Evolutionary conservation across 2,888 invertebrate genomes (phyloP).

Genomic region (Amiota communis): DNA sequence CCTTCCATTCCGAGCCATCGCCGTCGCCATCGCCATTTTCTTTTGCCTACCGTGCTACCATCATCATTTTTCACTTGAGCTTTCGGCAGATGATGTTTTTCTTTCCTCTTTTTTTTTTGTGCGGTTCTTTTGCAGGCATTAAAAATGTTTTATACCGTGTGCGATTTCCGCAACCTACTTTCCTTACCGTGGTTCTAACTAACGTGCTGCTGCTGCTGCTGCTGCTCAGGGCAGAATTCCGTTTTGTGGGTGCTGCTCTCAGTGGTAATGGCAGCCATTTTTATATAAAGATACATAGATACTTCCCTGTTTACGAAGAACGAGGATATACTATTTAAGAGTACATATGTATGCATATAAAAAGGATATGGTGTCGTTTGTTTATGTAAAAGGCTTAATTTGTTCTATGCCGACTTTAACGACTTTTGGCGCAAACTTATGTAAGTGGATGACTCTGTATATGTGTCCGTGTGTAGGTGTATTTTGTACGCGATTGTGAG

Average conservation of each 20-base stretch:
- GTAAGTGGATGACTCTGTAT: slow-evolving; percentile 6
- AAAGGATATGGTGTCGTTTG: slow-evolving; percentile 61
- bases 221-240: slow-evolving; percentile 24
- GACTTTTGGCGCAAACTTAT: slow-evolving; percentile 38
- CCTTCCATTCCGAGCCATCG: slow-evolving; percentile 41
- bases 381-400: slow-evolving; percentile 65
- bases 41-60: slow-evolving; percentile 37
- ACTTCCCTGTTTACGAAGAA: slow-evolving; percentile 44
- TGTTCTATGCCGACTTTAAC: slow-evolving; percentile 52
- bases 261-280: slow-evolving; percentile 16
- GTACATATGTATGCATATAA: slow-evolving; percentile 39
- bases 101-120: slow-evolving; percentile 10
- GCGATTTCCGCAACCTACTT: slow-evolving; percentile 67
- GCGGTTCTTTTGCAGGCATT: slow-evolving; percentile 55
- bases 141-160: slow-evolving; percentile 67
- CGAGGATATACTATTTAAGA: too few species aligned
- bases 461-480: slow-evolving; percentile 30
- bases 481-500: slow-evolving; percentile 44
- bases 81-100: slow-evolving; percentile 1
- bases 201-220: slow-evolving; percentile 50
- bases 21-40: slow-evolving; percentile 64
- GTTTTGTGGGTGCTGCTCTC: not conserved
- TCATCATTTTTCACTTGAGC: not conserved
- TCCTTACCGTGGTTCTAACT: slow-evolving; percentile 36
- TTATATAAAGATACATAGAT: slow-evolving; percentile 23